Evolutionary conservation across 2,797 vertebrate species (phyloP).

Genomic region (Hippopotamyrus pictus): DNA sequence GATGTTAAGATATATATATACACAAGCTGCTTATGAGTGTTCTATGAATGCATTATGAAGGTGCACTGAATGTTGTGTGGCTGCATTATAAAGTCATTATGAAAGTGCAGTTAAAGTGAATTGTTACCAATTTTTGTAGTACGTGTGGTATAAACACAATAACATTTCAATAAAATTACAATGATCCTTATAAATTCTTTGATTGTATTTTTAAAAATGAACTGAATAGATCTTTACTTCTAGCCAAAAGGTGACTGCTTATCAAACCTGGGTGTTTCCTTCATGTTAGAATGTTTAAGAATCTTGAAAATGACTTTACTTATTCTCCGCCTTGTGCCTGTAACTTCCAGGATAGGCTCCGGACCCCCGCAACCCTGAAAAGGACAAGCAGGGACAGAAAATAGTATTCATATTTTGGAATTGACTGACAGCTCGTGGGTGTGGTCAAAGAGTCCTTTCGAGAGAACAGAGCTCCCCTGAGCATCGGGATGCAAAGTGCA

Average conservation of each 20-base stretch:
- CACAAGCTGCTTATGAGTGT: neutral
- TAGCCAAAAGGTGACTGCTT: neutral
- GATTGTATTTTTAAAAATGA: neutral
- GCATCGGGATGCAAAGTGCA: neutral
- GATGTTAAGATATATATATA: neutral
- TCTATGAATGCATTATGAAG: neutral
- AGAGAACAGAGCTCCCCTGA: neutral
- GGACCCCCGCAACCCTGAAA: neutral
- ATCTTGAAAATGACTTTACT: neutral
- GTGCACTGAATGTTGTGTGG: neutral
- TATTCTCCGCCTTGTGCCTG: neutral
- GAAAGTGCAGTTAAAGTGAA: neutral
- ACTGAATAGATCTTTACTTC: neutral
- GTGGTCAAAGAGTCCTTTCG: neutral
- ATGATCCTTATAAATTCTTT: neutral
- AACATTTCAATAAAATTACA: neutral
- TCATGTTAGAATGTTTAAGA: neutral
- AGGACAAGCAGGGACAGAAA: neutral
- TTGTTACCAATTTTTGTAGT: neutral
- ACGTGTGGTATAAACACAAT: neutral
- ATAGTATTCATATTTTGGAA: neutral
- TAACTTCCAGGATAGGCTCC: neutral
- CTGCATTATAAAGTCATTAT: neutral
- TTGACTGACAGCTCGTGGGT: neutral
- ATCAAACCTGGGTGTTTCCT: neutral